These are phyloP conservation scores for Poecilobothrus nobilitatus DNA, from an alignment of 2,888 invertebrate species.

Conservation along the genomic window DNA sequence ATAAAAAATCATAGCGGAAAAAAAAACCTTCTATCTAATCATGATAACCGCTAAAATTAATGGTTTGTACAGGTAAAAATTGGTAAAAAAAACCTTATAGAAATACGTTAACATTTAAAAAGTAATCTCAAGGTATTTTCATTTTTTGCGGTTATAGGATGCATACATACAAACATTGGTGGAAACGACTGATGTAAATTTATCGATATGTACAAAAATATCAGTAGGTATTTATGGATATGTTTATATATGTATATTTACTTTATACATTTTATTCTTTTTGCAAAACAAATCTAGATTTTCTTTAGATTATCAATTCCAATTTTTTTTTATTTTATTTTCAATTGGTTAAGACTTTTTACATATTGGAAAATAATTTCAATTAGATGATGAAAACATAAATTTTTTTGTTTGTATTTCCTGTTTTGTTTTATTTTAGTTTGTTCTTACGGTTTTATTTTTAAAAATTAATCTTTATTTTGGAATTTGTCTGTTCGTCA, in stretches of 20 bases:
- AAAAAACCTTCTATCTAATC: neutral
- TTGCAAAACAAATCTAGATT: neutral
- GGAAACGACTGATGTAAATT: neutral
- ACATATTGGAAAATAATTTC: conserved; percentile 4
- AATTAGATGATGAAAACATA: conserved; percentile 1
- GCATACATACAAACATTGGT: too few relatives aligned
- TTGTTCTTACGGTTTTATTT: neutral
- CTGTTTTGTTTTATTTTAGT: neutral
- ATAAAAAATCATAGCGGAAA: neutral
- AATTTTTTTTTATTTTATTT: neutral
- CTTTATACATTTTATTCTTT: neutral
- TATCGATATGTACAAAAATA: neutral
- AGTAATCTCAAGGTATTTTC: too few relatives aligned
- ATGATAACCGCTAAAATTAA: neutral
- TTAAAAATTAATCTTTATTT: too few relatives aligned
- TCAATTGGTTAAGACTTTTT: neutral
- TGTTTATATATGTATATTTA: neutral
- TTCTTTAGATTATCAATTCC: neutral
- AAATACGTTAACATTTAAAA: neutral
- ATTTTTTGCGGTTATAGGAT: too few relatives aligned
- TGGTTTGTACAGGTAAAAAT: neutral
- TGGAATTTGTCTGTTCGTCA: neutral
- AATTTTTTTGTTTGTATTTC: neutral
- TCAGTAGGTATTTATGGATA: neutral
- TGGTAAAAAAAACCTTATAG: neutral